These are phyloP conservation scores for Rhinopomastus cyanomelas DNA, from an alignment of 2,113 vertebrate genomes.

Conservation along the genomic window DNA sequence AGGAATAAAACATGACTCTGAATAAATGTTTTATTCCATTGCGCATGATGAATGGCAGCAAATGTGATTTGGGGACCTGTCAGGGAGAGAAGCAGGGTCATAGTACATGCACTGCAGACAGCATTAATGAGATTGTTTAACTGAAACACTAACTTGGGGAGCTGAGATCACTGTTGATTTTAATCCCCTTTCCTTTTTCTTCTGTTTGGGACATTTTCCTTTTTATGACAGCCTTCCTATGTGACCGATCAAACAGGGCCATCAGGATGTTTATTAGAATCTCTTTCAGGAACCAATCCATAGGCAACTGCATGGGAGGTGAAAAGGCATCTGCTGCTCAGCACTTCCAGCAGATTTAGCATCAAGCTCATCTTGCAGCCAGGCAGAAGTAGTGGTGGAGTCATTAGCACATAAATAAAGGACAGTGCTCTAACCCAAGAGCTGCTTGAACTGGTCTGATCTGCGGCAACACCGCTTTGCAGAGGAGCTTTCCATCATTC, in stretches of 20 bases:
- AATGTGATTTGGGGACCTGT: conserved; percentile 65
- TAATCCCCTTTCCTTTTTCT: background rate
- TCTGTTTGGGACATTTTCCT: background rate
- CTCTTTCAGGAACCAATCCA: background rate
- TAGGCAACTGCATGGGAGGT: background rate
- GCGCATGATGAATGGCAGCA: conserved; percentile 52
- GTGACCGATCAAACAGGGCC: background rate
- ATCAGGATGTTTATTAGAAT: background rate
- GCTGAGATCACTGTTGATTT: conserved; percentile 23
- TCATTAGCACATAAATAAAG: background rate
- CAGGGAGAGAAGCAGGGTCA: conserved; percentile 35
- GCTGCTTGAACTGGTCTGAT: conserved; percentile 20
- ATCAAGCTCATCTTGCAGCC: conserved; percentile 6
- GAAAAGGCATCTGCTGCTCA: background rate
- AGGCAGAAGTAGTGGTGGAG: background rate
- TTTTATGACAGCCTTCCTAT: background rate
- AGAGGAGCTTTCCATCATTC: background rate
- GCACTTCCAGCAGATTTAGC: conserved; percentile 2
- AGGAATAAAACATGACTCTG: conserved; percentile 65
- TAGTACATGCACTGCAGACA: conserved; percentile 28
- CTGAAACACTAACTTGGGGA: conserved; percentile 17
- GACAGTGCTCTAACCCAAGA: background rate
- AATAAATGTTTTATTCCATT: conserved; percentile 61
- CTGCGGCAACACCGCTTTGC: background rate
- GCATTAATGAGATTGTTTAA: conserved; percentile 41